A percentile compares a stretch with the other conserved stretches of the same genome.
These are phyloP conservation scores for Erpornis zantholeuca DNA, from an alignment of 2,113 vertebrate genomes.

Conservation along the genomic window DNA sequence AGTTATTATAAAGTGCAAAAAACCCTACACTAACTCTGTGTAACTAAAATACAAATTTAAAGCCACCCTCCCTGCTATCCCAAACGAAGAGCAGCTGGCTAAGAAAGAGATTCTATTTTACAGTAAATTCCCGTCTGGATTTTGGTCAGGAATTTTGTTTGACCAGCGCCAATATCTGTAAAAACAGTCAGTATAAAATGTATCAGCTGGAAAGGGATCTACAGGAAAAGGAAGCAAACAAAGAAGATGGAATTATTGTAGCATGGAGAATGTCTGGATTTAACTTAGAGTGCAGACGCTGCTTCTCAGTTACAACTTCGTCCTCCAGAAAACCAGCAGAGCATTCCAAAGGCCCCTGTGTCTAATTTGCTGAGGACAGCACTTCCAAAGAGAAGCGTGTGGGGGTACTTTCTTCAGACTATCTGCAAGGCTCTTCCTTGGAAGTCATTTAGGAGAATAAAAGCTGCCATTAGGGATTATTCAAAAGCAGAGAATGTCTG, in stretches of 20 bases:
- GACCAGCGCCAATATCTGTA: not conserved
- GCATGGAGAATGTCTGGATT: conserved; percentile 2
- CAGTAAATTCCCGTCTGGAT: not conserved
- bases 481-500: not conserved
- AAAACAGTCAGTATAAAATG: not conserved
- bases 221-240: not conserved
- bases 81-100: not conserved
- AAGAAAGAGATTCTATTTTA: not conserved
- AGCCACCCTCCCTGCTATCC: not conserved
- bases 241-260: not conserved
- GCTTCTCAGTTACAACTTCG: not conserved
- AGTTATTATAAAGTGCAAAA: not conserved
- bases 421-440: not conserved
- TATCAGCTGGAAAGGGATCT: not conserved
- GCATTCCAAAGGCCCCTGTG: not conserved
- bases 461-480: not conserved
- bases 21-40: not conserved
- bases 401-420: not conserved
- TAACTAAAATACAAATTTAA: not conserved
- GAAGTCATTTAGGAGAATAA: not conserved
- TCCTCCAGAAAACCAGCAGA: not conserved
- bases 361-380: not conserved
- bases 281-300: not conserved
- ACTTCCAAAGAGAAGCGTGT: not conserved
- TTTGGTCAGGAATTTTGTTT: not conserved